A percentile compares a stretch with the other conserved stretches of the same genome.
These are phyloP conservation scores for Boloria euphrosyne DNA, from an alignment of 2,888 invertebrate species.

Conservation along the genomic window DNA sequence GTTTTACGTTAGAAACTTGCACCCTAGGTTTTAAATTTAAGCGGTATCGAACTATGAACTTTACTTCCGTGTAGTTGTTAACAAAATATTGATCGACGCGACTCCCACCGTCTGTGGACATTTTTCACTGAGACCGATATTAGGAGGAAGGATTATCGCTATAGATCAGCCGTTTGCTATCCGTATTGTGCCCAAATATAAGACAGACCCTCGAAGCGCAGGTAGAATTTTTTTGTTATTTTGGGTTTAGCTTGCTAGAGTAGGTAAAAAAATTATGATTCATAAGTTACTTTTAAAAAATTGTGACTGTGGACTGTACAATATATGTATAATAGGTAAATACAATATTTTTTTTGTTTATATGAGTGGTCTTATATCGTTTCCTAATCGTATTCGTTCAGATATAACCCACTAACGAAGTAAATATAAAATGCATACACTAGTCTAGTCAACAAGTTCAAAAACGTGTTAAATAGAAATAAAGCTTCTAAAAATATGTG, in stretches of 20 bases:
- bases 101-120: constrained; percentile 60
- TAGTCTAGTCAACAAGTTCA: too few species aligned
- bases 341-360: neutral
- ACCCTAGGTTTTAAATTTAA: constrained; percentile 59
- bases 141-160: constrained; percentile 64
- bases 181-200: constrained; percentile 64
- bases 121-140: constrained; percentile 60
- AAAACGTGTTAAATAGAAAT: too few species aligned
- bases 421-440: too few species aligned
- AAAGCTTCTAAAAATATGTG: too few species aligned
- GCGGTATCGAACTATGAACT: constrained; percentile 61
- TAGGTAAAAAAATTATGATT: constrained; percentile 46
- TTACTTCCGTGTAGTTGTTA: constrained; percentile 66
- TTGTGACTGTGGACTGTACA: neutral
- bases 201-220: constrained; percentile 62
- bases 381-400: too few species aligned
- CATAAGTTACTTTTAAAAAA: constrained; percentile 36
- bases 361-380: too few species aligned
- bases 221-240: constrained; percentile 74
- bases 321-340: neutral
- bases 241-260: constrained; percentile 59
- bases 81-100: constrained; percentile 78
- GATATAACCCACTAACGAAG: too few species aligned
- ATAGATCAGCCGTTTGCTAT: constrained; percentile 63
- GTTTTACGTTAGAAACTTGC: constrained; percentile 30